Evolutionary conservation across 2,113 vertebrate species (phyloP).

Genomic region (Chiloscyllium plagiosum): DNA sequence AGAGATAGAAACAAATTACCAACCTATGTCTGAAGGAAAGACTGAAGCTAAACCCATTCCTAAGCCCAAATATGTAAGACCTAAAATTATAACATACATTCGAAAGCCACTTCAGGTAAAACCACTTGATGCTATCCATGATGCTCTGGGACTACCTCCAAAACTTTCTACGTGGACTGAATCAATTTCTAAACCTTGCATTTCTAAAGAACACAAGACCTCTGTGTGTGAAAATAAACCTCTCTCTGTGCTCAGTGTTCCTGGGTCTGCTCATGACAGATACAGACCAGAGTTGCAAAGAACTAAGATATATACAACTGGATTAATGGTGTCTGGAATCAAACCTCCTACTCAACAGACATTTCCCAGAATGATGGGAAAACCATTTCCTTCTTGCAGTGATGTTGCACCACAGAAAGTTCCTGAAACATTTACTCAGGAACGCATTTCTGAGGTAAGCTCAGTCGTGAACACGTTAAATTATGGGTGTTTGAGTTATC

Average conservation of each 20-base stretch:
- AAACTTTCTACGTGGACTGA: slow-evolving; percentile 51
- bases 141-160: slow-evolving; percentile 54
- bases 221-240: slow-evolving; percentile 54
- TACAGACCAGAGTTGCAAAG: slow-evolving; percentile 80
- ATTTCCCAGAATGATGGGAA: slow-evolving; percentile 61
- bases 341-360: slow-evolving; percentile 61
- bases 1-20: slow-evolving; percentile 46
- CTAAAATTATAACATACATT: slow-evolving; percentile 94
- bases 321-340: slow-evolving; percentile 63
- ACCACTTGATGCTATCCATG: slow-evolving; percentile 55
- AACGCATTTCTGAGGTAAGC: slow-evolving; percentile 63
- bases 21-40: slow-evolving; percentile 59
- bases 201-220: slow-evolving; percentile 56
- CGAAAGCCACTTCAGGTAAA: slow-evolving; percentile 70
- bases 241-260: slow-evolving; percentile 47
- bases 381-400: slow-evolving; percentile 45
- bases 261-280: slow-evolving; percentile 68
- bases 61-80: slow-evolving; percentile 79
- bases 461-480: neutral
- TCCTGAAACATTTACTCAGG: slow-evolving; percentile 60
- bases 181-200: slow-evolving; percentile 42
- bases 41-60: slow-evolving; percentile 58
- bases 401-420: neutral
- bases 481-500: neutral
- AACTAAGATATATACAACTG: slow-evolving; percentile 62